These are phyloP conservation scores for Serinus canaria DNA, from an alignment of 2,113 vertebrate species.

Conservation along the genomic window DNA sequence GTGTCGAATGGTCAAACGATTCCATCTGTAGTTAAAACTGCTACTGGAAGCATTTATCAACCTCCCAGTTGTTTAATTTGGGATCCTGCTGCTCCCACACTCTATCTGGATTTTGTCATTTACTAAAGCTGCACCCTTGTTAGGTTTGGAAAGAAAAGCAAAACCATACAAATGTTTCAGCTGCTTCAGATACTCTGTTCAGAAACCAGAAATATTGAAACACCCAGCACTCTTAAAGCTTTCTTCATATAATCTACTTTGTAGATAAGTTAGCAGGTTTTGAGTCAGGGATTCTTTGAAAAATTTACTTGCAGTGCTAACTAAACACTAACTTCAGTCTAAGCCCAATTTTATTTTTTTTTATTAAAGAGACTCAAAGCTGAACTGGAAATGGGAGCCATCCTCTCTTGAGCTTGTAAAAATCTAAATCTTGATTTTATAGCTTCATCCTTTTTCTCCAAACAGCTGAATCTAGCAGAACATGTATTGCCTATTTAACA, in stretches of 20 bases:
- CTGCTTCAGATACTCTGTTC: background rate
- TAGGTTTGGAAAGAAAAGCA: conserved; percentile 32
- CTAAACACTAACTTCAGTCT: background rate
- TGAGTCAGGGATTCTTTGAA: background rate
- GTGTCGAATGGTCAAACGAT: conserved; percentile 56
- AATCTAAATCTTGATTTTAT: background rate
- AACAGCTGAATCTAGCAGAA: background rate
- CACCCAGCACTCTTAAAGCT: background rate
- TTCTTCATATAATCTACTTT: background rate
- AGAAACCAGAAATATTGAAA: background rate
- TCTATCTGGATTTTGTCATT: conserved; percentile 64
- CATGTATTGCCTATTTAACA: background rate
- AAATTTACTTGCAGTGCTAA: background rate
- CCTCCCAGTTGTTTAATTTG: conserved; percentile 40
- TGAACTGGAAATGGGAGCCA: background rate
- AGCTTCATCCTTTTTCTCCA: background rate
- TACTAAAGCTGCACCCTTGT: background rate
- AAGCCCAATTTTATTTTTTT: background rate
- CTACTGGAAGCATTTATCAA: conserved; percentile 59
- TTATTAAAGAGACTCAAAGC: background rate
- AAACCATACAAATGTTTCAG: background rate
- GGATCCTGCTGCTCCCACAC: conserved; percentile 49
- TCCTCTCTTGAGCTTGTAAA: background rate
- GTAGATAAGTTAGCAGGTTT: background rate
- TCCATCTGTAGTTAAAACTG: conserved; percentile 57